Evolutionary conservation across 2,797 vertebrate species (phyloP).

Genomic region (Furcifer pardalis): DNA sequence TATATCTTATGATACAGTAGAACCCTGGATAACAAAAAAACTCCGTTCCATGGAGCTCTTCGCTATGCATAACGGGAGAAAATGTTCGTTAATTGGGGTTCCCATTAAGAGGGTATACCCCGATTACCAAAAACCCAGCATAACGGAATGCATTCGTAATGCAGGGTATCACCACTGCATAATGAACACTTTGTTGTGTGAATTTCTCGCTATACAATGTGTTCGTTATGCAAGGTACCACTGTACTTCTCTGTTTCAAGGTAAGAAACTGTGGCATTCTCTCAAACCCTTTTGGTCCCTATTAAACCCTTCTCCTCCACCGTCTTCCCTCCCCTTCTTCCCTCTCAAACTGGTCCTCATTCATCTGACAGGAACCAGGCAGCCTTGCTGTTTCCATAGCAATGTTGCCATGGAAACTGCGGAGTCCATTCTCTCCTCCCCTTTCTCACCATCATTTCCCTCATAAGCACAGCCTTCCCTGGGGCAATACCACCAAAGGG

Average conservation of each 20-base stretch:
- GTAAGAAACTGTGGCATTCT: not conserved
- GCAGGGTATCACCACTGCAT: too few species aligned
- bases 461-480: not conserved
- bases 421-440: constrained; percentile 32
- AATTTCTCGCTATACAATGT: too few species aligned
- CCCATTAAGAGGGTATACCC: too few species aligned
- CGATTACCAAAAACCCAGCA: too few species aligned
- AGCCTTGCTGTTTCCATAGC: constrained; percentile 44
- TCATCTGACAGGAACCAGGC: constrained; percentile 41
- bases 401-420: constrained; percentile 41
- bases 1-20: not conserved
- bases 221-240: too few species aligned
- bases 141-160: too few species aligned
- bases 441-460: constrained; percentile 10
- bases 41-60: too few species aligned
- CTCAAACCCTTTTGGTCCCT: too few species aligned
- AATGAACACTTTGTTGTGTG: too few species aligned
- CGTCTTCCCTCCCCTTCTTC: not conserved
- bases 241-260: not conserved
- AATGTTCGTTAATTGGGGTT: too few species aligned
- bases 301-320: not conserved
- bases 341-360: constrained; percentile 29
- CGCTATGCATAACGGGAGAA: too few species aligned
- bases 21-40: too few species aligned
- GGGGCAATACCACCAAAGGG: not conserved